Base-by-base conservation (phyloP, 2,113 vertebrate species). In the Albula glossodonta region DNA sequence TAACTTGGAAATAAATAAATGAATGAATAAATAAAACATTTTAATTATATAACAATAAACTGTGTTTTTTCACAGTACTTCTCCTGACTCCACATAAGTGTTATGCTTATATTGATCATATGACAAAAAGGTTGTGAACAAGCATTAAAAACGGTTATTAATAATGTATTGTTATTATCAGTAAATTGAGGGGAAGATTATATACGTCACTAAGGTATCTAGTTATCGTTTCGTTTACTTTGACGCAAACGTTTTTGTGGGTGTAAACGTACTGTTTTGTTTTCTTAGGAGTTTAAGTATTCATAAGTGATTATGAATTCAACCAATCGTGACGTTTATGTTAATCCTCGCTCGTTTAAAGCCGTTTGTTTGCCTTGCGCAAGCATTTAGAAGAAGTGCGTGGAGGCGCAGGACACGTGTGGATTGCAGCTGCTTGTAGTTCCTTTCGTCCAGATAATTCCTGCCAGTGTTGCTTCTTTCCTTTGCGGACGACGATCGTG, bases 271-370 rank as follows among this genome's bases (percentile, higher is more conserved):
- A 17, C 2, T 82, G 83, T 85, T 63, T 80, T 77, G 83, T 89
- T 87, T 80, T 52, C 49, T 41, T 83, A 77, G 53, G 52, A 48
- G 82, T 82, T 49, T 85, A 78, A 87, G 85, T 77, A 31, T 89
- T 90, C 88, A 89, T 91, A 87, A 90, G 86, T 79, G 70, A 74
- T 88, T 86, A 19, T 10, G 57, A 2, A 51, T 10, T 22, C 91
- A 90, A 83, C 90, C 93, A 92, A 93, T 92, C 89, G 0, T 78
- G 31, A 85, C 83, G 87, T 85, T 82, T 86, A 85, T 84, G 87
- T 85, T 88, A 88, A 91, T 92, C 91, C 84, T 74, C 2, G 80
- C 82, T 79, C 83, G 9, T 80, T 94, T 90, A 93, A 94, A 93
- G 90, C n/a, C 85, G 81, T 50, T 15, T 63, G 78, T 22, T 88